A percentile compares a stretch with the other conserved stretches of the same genome.
Evolutionary conservation across 1,140 invertebrate species (phyloP).

Genomic region (Zeugodacus cucurbitae): DNA sequence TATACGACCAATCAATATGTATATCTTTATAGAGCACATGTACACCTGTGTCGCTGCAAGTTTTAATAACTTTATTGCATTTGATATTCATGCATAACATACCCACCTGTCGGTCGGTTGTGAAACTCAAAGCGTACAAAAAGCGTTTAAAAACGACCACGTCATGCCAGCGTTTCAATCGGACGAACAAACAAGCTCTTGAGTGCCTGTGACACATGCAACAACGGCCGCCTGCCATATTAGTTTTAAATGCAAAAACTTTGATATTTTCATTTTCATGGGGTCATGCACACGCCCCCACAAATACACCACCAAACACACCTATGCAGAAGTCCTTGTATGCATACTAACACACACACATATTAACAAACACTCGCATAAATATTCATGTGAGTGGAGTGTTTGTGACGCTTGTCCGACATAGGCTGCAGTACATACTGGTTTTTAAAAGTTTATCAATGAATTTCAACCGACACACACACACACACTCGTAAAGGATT

Average conservation of each 20-base stretch:
- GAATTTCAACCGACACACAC: neutral
- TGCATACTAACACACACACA: neutral
- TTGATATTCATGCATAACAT: neutral
- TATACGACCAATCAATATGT: too few relatives aligned
- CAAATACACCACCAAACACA: neutral
- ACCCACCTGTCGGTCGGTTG: neutral
- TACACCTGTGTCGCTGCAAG: neutral
- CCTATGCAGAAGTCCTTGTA: neutral
- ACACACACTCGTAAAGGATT: neutral
- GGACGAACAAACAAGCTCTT: neutral
- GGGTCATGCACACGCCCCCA: neutral
- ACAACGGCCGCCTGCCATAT: neutral
- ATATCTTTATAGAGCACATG: too few relatives aligned
- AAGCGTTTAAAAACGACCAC: neutral
- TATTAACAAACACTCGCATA: too few relatives aligned
- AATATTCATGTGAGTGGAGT: too few relatives aligned
- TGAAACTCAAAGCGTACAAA: neutral
- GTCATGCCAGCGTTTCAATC: neutral
- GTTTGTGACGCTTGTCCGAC: neutral
- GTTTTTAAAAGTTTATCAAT: neutral
- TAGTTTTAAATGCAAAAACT: neutral
- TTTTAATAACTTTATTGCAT: slow-evolving; percentile 4
- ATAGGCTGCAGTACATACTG: neutral
- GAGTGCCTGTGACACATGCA: neutral
- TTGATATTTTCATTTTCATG: neutral